Base-by-base conservation (phyloP, 2,888 invertebrate species). In the Lithosia quadra region DNA sequence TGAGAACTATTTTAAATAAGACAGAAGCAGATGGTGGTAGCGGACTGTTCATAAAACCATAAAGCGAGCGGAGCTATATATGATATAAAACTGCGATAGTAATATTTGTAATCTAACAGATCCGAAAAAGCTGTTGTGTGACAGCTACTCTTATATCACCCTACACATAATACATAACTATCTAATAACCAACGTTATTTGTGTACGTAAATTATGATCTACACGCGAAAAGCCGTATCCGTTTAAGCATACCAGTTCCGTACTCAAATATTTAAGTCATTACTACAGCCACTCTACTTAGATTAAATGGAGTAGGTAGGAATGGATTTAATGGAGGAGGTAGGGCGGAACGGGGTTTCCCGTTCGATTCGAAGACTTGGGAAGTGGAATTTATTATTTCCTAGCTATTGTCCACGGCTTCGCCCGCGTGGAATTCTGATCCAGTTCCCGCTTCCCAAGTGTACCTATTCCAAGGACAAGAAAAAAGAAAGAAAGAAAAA, bases 81-180 rank as follows among this genome's bases (percentile, higher is more conserved):
- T 22, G 13, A 55, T 15, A 28, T 10, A 56, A 56, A 43, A 53
- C 21, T 43, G 1, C 13, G 59, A 43, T 43, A 49, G 49, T 28
- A 65, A 53, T 18, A 24, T 55, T 56, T 55, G 60, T 55, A 65
- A 43, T 63, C 21, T 36, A 55, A 63, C 36, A 63, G 24, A 64
- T 57, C 57, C n/a, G 39, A 28, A 39, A n/a, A 28, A 56, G 55
- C 56, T 64, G 33, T 56, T 56, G 10, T 57, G 55, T 36, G 39
- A 36, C 36, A 24, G 56, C 36, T 64, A 24, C 21, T 11, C n/a
- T 22, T 22, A 21, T 43, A 62, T 43, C 43, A 61, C 36, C 9
- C 43, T 43, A 43, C n/a, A 1, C 43, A 28, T 7, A 43, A 62
- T 62, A 24, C 8, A 43, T 28, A 43, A 43, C 28, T n/a, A 49